Evolutionary conservation across 1,140 invertebrate species (phyloP).

Genomic region (Radopholus similis): DNA sequence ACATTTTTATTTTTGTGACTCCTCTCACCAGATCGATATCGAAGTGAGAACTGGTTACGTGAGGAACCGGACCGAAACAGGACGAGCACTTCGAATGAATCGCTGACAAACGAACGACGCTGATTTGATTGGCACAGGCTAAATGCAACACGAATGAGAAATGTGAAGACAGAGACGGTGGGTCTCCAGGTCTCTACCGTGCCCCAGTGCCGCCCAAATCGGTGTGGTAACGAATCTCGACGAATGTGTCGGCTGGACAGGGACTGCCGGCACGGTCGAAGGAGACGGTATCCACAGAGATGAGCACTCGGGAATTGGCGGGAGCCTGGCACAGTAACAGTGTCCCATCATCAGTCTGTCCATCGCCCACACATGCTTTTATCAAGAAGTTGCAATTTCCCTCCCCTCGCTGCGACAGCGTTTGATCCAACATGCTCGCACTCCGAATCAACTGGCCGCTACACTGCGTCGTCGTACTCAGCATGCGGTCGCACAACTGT

Average conservation of each 20-base stretch:
- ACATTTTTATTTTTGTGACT: no score
- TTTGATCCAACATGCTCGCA: background rate
- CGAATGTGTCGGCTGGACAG: background rate
- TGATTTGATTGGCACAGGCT: constrained; percentile 13
- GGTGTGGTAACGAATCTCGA: constrained; percentile 23
- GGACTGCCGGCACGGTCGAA: constrained; percentile 13
- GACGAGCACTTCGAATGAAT: constrained; percentile 12
- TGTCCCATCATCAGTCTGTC: background rate
- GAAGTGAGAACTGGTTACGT: constrained; percentile 14
- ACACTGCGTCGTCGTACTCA: constrained; percentile 7
- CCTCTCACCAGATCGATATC: constrained; percentile 26
- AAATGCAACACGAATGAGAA: background rate
- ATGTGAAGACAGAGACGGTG: background rate
- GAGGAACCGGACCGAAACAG: constrained; percentile 22
- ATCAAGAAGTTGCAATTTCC: constrained; percentile 19
- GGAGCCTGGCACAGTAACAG: background rate
- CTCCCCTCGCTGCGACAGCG: constrained; percentile 1
- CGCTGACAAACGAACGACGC: background rate
- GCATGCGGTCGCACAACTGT: constrained; percentile 2
- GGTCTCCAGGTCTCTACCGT: background rate
- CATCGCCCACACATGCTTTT: background rate
- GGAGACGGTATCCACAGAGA: constrained; percentile 21
- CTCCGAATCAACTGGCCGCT: constrained; percentile 1
- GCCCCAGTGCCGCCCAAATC: constrained; percentile 30
- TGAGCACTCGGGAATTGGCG: background rate